Percentiles rank a stretch among this genome's conserved stretches.
phyloP scores from a whole-genome alignment of 2,888 invertebrate genomes.

The Camptogramma bilineatum region DNA sequence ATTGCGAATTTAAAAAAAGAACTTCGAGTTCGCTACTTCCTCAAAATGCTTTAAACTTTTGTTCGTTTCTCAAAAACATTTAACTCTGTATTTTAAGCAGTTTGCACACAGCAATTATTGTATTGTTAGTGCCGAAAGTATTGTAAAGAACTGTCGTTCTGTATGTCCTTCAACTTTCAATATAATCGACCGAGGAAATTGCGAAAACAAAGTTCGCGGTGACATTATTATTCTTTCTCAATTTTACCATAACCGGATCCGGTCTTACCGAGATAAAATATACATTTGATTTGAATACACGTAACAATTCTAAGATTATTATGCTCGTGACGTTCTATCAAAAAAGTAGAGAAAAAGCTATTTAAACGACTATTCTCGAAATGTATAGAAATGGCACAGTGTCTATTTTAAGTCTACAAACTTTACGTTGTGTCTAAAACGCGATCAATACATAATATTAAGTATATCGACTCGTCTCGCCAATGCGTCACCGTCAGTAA shows the following conservation, averaged over 20 bases:
- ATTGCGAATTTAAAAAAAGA: constrained; percentile 50
- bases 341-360: background rate
- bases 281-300: constrained; percentile 6
- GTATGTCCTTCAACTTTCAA: constrained; percentile 44
- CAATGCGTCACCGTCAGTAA: constrained; percentile 45
- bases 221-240: constrained; percentile 25
- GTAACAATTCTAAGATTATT: background rate
- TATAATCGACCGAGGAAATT: constrained; percentile 32
- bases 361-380: too few species aligned
- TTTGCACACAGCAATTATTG: constrained; percentile 45
- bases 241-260: constrained; percentile 30
- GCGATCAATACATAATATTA: constrained; percentile 23
- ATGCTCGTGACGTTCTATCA: background rate
- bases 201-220: constrained; percentile 27
- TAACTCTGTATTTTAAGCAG: constrained; percentile 58
- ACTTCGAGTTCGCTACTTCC: constrained; percentile 47
- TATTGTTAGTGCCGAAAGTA: constrained; percentile 54
- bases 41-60: constrained; percentile 51
- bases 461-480: constrained; percentile 30
- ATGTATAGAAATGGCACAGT: background rate
- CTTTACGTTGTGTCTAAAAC: background rate
- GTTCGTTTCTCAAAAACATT: constrained; percentile 55
- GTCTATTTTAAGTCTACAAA: background rate
- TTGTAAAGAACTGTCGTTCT: constrained; percentile 48
- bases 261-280: constrained; percentile 18